Evolutionary conservation across 1,140 invertebrate genomes (phyloP).

Genomic region (Choristoneura fumiferana): DNA sequence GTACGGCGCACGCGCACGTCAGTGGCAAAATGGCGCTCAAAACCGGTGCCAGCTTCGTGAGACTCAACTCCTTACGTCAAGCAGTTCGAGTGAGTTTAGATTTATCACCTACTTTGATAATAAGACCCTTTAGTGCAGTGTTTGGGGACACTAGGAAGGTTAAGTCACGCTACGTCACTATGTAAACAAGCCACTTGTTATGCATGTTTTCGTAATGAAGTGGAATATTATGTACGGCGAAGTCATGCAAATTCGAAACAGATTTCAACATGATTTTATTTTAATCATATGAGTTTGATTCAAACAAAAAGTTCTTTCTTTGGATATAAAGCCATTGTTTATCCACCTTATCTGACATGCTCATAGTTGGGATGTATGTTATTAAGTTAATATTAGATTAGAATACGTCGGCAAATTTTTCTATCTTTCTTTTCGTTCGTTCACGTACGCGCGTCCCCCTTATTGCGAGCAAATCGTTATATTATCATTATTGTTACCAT

Average conservation of each 20-base stretch:
- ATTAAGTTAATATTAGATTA: too few species aligned
- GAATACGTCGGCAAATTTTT: too few species aligned
- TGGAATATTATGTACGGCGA: too few species aligned
- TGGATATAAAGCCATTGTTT: too few species aligned
- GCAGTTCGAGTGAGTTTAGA: conserved; percentile 43
- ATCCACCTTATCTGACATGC: too few species aligned
- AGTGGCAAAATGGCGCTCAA: conserved; percentile 62
- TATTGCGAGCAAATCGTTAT: too few species aligned
- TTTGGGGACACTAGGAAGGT: background rate
- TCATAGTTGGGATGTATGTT: too few species aligned
- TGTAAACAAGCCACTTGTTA: conserved; percentile 12
- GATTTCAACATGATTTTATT: background rate
- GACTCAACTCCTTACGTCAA: conserved; percentile 39
- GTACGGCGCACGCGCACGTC: conserved; percentile 26
- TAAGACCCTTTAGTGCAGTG: background rate
- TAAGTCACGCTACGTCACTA: background rate
- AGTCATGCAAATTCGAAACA: background rate
- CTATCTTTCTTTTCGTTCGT: too few species aligned
- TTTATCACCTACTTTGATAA: background rate
- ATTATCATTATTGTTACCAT: too few species aligned
- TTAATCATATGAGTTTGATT: too few species aligned
- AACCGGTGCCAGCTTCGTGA: conserved; percentile 47
- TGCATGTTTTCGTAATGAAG: background rate
- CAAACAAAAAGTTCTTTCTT: too few species aligned
- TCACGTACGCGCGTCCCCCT: too few species aligned